Percentiles rank a stretch among this genome's conserved stretches.
phyloP scores from a whole-genome alignment of 2,888 invertebrate genomes.

The Cantharis flavilabris region DNA sequence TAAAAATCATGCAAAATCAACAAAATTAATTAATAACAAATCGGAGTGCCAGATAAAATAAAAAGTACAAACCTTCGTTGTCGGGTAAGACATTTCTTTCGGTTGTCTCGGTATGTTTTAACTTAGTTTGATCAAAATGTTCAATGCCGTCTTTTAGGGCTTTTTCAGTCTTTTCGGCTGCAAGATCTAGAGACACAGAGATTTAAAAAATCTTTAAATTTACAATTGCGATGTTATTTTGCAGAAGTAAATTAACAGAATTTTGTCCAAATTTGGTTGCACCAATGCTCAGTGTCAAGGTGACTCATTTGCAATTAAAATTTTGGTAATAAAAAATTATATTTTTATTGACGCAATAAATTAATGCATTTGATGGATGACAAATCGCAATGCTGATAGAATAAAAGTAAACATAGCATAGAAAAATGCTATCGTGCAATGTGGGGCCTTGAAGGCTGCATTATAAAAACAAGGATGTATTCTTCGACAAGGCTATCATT shows the following conservation, averaged over 20 bases:
- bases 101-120: conserved; percentile 90
- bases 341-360: neutral
- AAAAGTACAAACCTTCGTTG: conserved; percentile 75
- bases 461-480: neutral
- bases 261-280: neutral
- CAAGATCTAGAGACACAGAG: conserved; percentile 73
- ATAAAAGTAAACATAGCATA: neutral
- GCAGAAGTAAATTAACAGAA: neutral
- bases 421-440: neutral
- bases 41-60: neutral
- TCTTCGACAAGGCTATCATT: neutral
- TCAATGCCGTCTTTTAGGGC: conserved; percentile 86
- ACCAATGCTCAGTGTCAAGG: neutral
- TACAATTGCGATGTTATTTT: too few species aligned
- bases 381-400: neutral
- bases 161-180: conserved; percentile 83
- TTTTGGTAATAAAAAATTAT: neutral
- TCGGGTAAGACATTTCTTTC: conserved; percentile 94
- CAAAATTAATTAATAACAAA: conserved; percentile 5
- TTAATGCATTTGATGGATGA: too few species aligned
- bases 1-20: conserved; percentile 21
- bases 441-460: neutral
- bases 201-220: neutral
- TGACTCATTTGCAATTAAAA: neutral
- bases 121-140: conserved; percentile 78